phyloP scores from a whole-genome alignment of 2,888 invertebrate species.

The Acanthosepion pharaonis region DNA sequence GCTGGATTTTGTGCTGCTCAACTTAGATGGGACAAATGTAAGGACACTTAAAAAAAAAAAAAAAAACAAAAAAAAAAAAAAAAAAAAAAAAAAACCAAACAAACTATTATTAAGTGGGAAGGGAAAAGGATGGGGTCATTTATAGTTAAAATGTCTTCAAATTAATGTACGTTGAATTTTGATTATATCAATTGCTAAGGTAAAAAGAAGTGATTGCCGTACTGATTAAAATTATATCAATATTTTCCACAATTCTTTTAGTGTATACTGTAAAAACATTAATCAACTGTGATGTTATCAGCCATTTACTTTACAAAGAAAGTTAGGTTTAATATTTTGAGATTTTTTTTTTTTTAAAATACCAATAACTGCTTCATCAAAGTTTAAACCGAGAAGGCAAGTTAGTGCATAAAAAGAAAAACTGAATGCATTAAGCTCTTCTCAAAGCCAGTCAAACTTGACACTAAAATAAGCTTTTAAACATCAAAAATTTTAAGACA shows the following conservation, averaged over 20 bases:
- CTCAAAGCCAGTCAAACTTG: no score
- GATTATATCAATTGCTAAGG: neutral
- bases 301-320: neutral
- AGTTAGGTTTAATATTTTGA: neutral
- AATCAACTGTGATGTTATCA: neutral
- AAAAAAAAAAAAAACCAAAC: neutral
- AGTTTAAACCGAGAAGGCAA: no score
- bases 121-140: neutral
- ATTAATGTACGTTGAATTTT: no score
- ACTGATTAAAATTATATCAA: neutral
- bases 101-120: neutral
- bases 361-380: no score
- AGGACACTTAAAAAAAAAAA: neutral
- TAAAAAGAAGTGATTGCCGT: neutral
- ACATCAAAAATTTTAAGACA: no score
- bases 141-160: neutral
- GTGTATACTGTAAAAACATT: no score
- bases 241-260: no score
- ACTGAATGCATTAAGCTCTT: no score
- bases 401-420: no score
- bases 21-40: constrained; percentile 11
- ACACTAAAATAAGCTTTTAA: no score
- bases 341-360: neutral
- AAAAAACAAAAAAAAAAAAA: neutral
- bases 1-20: constrained; percentile 21